Evolutionary conservation across 2,888 invertebrate genomes (phyloP), one percentile per base, ranked within the genome.

Genomic region (Agrenia bidenticulata): DNA sequence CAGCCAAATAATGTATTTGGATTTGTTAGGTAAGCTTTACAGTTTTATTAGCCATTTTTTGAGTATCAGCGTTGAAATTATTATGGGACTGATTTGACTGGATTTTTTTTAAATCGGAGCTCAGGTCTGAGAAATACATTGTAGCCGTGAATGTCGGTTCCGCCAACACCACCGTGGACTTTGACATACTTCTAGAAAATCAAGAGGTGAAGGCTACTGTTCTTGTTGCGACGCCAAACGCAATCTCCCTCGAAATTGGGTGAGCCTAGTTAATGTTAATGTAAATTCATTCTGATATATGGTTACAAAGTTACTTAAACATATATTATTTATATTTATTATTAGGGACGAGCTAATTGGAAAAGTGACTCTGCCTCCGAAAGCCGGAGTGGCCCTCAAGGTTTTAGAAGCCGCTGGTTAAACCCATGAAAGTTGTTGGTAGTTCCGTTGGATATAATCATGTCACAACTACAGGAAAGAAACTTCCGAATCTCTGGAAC

Each of bases 61-160:
- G n/a, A n/a, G n/a, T n/a, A n/a, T n/a, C n/a, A n/a, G n/a, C n/a
- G n/a, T n/a, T n/a, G n/a, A n/a, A n/a, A n/a, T n/a, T n/a, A n/a
- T n/a, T n/a, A n/a, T n/a, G n/a, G n/a, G n/a, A n/a, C n/a, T n/a
- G n/a, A n/a, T n/a, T n/a, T n/a, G n/a, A n/a, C n/a, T n/a, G 4
- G 32, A 32, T 32, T 32, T 32, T 32, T 32, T 32, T 32, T 32
- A 32, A 11, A 32, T n/a, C n/a, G n/a, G n/a, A n/a, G 15, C 15
- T 39, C 15, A 39, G 21, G 1, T 45, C 57, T 7, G 49, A 50
- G 11, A 58, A 32, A 15, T 66, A 51, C 49, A 17, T 66, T 13
- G 49, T 62, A 15, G 58, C 26, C 23, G 39, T 57, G 5, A 66
- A 66, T 24, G 61, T 66, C 27, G 66, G 66, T 1, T 15, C 50